Evolutionary conservation across 2,113 vertebrate species (phyloP).

Genomic region (Suricata suricatta): DNA sequence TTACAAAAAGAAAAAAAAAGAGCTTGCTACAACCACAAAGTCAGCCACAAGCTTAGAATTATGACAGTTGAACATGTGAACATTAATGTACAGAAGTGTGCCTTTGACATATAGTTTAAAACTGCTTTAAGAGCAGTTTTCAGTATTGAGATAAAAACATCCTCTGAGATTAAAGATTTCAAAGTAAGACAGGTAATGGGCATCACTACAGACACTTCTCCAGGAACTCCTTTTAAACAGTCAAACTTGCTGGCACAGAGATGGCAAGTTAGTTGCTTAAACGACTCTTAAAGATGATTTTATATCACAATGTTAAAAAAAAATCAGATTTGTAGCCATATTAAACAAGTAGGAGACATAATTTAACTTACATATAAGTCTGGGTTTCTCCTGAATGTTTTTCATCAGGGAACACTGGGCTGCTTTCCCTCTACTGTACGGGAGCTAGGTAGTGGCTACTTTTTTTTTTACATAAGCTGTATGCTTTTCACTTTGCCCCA

Average conservation of each 20-base stretch:
- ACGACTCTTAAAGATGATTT: neutral
- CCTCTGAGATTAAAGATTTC: neutral
- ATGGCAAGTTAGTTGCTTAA: neutral
- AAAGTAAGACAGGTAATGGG: neutral
- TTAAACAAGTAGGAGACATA: neutral
- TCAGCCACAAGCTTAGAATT: neutral
- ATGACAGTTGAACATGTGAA: neutral
- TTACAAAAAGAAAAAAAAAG: neutral
- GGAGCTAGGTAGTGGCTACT: neutral
- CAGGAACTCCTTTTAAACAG: neutral
- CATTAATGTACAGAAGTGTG: neutral
- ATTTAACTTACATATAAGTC: neutral
- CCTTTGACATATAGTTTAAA: neutral
- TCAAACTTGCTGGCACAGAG: neutral
- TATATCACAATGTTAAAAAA: neutral
- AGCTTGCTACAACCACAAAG: neutral
- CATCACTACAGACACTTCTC: neutral
- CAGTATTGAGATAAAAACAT: constrained; percentile 18
- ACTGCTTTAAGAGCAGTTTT: constrained; percentile 8
- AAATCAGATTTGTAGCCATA: neutral
- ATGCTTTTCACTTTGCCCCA: neutral
- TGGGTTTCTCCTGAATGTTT: neutral
- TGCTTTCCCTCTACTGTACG: neutral
- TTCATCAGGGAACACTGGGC: neutral
- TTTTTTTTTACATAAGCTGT: neutral